Conservation (phyloP, 2,888 invertebrate genomes). For the Archaeoteleia sp. region DNA sequence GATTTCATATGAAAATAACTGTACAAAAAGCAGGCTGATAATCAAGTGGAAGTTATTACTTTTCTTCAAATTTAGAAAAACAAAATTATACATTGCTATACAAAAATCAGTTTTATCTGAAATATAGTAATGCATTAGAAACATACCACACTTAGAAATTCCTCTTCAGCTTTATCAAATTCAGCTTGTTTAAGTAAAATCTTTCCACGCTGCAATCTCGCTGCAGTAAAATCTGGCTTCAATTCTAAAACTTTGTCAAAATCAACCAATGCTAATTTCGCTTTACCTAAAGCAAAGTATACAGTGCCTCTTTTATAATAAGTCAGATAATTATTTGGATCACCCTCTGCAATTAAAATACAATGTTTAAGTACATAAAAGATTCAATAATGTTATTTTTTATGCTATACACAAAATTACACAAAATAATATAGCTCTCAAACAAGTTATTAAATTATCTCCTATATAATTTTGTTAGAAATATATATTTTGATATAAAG, state of each 20-base stretch:
- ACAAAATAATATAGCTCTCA: background rate
- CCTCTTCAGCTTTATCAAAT: conserved; percentile 86
- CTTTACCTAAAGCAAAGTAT: conserved; percentile 95
- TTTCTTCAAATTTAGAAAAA: too few relatives aligned
- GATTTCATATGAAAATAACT: too few relatives aligned
- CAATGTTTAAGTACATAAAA: too few relatives aligned
- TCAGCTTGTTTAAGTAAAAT: conserved; percentile 93
- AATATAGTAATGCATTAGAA: too few relatives aligned
- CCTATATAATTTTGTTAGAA: background rate
- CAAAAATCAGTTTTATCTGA: too few relatives aligned
- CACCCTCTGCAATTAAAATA: conserved; percentile 86
- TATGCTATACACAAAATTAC: background rate
- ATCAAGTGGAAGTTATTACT: too few relatives aligned
- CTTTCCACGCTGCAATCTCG: conserved; percentile 87
- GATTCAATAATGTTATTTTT: background rate
- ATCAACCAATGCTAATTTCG: conserved; percentile 95
- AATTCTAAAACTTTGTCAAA: conserved; percentile 93
- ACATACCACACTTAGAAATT: conserved; percentile 90
- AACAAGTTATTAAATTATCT: too few relatives aligned
- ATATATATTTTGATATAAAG: background rate
- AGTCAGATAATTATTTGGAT: conserved; percentile 96
- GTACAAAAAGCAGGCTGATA: too few relatives aligned
- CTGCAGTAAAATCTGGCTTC: conserved; percentile 95
- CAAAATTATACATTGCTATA: background rate
- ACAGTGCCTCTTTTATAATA: conserved; percentile 97